phyloP scores from a whole-genome alignment of 2,888 invertebrate genomes.

The Agrilus cyanescens region DNA sequence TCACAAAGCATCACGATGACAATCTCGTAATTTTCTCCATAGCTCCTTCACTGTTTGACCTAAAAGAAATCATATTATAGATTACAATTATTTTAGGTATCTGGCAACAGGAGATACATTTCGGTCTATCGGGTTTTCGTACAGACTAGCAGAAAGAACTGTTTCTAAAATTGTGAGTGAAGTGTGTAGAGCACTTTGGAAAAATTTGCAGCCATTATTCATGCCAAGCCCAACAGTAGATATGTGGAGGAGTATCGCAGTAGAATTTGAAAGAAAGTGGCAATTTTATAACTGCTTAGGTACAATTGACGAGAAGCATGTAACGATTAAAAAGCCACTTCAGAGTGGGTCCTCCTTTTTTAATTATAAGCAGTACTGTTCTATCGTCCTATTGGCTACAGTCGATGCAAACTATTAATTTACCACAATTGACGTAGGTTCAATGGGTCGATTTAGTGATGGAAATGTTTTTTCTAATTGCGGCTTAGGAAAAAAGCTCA shows the following conservation, averaged over 20 bases:
- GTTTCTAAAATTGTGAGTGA: conserved; percentile 16
- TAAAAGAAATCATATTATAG: not conserved
- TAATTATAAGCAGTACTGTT: conserved; percentile 22
- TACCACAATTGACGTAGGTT: conserved; percentile 19
- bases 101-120: conserved; percentile 13
- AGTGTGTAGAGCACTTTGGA: conserved; percentile 14
- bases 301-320: conserved; percentile 22
- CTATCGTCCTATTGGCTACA: conserved; percentile 20
- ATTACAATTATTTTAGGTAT: conserved; percentile 10
- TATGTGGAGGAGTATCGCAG: conserved; percentile 15
- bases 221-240: conserved; percentile 15
- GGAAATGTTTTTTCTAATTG: conserved; percentile 19
- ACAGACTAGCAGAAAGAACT: conserved; percentile 15
- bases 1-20: conserved; percentile 7
- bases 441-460: conserved; percentile 21
- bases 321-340: conserved; percentile 18
- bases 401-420: conserved; percentile 22
- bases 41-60: not conserved
- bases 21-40: conserved; percentile 7
- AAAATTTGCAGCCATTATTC: conserved; percentile 12
- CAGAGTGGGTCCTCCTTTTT: conserved; percentile 21
- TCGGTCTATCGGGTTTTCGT: conserved; percentile 13
- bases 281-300: conserved; percentile 21
- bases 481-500: conserved; percentile 1
- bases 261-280: conserved; percentile 20